Percentiles rank a stretch among this genome's conserved stretches.
Evolutionary conservation across 2,113 vertebrate genomes (phyloP).

Genomic region (Rhagologus leucostigma): DNA sequence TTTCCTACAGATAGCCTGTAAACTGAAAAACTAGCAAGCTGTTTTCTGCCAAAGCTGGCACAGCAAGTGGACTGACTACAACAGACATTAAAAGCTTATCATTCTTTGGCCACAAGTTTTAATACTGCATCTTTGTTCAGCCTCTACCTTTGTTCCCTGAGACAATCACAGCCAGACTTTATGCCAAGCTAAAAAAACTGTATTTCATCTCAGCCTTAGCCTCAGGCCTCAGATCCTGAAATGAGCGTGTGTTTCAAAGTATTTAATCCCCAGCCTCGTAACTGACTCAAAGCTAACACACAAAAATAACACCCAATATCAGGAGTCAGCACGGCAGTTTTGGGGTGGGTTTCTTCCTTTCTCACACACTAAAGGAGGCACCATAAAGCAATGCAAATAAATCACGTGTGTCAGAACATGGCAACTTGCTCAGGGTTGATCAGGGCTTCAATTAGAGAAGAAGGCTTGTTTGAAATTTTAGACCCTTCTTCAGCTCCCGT

Average conservation of each 20-base stretch:
- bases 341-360: neutral
- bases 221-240: slow-evolving; percentile 34
- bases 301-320: neutral
- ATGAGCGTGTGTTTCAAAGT: neutral
- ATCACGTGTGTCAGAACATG: neutral
- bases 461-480: neutral
- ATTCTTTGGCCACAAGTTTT: slow-evolving; percentile 30
- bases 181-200: neutral
- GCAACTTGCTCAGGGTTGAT: neutral
- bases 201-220: slow-evolving; percentile 56
- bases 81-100: slow-evolving; percentile 22
- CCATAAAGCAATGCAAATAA: neutral
- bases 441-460: neutral
- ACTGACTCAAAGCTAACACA: slow-evolving; percentile 11
- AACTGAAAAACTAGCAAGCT: neutral
- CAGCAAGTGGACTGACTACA: neutral
- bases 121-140: slow-evolving; percentile 20
- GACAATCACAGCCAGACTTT: slow-evolving; percentile 11
- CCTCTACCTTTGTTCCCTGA: slow-evolving; percentile 16
- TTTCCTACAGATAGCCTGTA: neutral
- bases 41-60: neutral
- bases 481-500: neutral
- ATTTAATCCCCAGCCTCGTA: slow-evolving; percentile 31
- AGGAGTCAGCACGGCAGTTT: neutral
- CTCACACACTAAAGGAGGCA: neutral